phyloP scores from a whole-genome alignment of 2,888 invertebrate genomes.

The Trissoscelio sp. region DNA sequence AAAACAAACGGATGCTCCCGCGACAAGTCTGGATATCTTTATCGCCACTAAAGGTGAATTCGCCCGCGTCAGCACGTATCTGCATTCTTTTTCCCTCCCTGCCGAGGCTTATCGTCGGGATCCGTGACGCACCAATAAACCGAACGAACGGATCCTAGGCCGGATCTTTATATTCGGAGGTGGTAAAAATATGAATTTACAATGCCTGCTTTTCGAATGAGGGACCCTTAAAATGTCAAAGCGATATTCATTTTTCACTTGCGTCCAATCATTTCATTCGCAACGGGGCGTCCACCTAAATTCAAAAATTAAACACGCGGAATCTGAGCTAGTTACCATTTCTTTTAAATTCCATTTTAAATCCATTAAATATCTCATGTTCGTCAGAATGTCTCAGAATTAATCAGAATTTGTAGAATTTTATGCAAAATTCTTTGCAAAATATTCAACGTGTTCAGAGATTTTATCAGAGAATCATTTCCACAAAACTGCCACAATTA shows the following conservation, averaged over 20 bases:
- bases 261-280: not conserved
- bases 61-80: conserved; percentile 36
- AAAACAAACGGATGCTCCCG: conserved; percentile 62
- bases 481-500: no score
- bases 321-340: not conserved
- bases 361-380: no score
- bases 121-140: conserved; percentile 53
- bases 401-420: no score
- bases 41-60: conserved; percentile 71
- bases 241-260: conserved; percentile 34
- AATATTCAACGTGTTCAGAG: no score
- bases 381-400: no score
- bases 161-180: conserved; percentile 38
- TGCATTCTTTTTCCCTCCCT: conserved; percentile 34
- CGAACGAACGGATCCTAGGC: conserved; percentile 51
- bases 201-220: conserved; percentile 30
- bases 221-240: conserved; percentile 39
- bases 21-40: conserved; percentile 69
- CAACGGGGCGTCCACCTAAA: conserved; percentile 24
- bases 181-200: conserved; percentile 67
- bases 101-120: conserved; percentile 41
- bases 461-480: no score
- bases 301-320: not conserved
- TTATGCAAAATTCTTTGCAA: no score
- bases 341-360: no score